Evolutionary conservation across 2,888 invertebrate genomes (phyloP).

Genomic region (Lycophotia porphyrea): DNA sequence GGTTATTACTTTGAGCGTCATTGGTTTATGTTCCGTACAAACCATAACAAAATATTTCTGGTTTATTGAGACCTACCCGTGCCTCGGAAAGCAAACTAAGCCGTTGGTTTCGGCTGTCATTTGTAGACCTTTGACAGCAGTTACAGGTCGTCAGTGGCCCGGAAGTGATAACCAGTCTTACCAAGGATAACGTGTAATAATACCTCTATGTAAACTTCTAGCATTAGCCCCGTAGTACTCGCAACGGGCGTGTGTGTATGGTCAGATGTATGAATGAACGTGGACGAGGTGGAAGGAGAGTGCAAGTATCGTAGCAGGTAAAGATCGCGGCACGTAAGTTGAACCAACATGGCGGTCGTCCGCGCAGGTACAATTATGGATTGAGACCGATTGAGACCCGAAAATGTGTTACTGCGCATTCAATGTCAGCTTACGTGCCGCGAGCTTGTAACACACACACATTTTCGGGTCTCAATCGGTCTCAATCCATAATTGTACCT

Average conservation of each 20-base stretch:
- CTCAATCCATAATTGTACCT: too few species aligned
- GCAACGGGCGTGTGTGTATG: not conserved
- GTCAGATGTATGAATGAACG: not conserved
- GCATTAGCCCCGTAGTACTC: not conserved
- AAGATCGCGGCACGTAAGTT: too few species aligned
- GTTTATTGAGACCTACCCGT: not conserved
- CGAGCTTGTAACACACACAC: too few species aligned
- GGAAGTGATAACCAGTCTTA: not conserved
- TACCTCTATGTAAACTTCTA: not conserved
- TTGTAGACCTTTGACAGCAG: not conserved
- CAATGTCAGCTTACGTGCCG: too few species aligned
- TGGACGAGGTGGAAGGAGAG: not conserved
- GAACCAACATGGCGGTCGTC: too few species aligned
- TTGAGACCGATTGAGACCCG: too few species aligned
- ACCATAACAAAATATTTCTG: not conserved
- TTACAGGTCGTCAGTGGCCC: not conserved
- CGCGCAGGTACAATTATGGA: too few species aligned
- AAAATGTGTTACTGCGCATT: too few species aligned
- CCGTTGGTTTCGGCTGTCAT: not conserved
- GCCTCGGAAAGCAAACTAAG: not conserved
- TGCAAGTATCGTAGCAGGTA: not conserved
- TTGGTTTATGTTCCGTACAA: conserved; percentile 41
- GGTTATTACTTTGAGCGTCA: conserved; percentile 37
- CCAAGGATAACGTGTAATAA: not conserved
- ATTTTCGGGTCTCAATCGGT: too few species aligned